Base-by-base conservation (phyloP, 2,888 invertebrate genomes). In the Orthonevra nobilis region DNA sequence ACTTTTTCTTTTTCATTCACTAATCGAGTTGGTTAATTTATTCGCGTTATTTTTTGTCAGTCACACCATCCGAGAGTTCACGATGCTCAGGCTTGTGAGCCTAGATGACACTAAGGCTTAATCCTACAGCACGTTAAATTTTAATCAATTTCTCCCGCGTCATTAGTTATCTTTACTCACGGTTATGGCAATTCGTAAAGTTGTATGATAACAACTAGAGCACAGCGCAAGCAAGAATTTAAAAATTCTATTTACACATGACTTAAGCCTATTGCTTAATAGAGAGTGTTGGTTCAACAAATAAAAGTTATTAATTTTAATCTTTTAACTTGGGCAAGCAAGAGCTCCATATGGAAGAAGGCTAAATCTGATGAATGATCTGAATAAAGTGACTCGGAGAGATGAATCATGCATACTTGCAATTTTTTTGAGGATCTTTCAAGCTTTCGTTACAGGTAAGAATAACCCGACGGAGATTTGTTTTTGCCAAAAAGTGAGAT, bases 11-110 rank as follows among this genome's bases (percentile, higher is more conserved):
- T 10, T 10, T 32, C 9, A 7, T 28, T 2, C 2, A n/a, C 32
- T 30, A 10, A 14, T 10, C 34, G 14, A 14, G 36, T 20, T 23
- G n/a, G n/a, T n/a, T n/a, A n/a, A n/a, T n/a, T n/a, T n/a, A n/a
- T n/a, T n/a, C n/a, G n/a, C n/a, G n/a, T n/a, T n/a, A n/a, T n/a
- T n/a, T n/a, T n/a, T n/a, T n/a, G n/a, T n/a, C n/a, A n/a, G n/a
- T 50, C 32, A 20, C 50, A 60, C 32, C 48, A 6, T n/a, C n/a
- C n/a, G n/a, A 5, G 7, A 19, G 40, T 17, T 30, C 4, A 6
- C 6, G 58, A 15, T 48, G 20, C 38, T 69, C 58, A 60, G 68
- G 58, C 68, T 69, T 68, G 50, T 17, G 40, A 42, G 40, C 50
- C 34, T 12, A 34, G 14, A 34, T 9, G 34, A 50, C 50, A 60